Evolutionary conservation across 2,888 invertebrate species (phyloP).

Genomic region (Dasypolia templi): DNA sequence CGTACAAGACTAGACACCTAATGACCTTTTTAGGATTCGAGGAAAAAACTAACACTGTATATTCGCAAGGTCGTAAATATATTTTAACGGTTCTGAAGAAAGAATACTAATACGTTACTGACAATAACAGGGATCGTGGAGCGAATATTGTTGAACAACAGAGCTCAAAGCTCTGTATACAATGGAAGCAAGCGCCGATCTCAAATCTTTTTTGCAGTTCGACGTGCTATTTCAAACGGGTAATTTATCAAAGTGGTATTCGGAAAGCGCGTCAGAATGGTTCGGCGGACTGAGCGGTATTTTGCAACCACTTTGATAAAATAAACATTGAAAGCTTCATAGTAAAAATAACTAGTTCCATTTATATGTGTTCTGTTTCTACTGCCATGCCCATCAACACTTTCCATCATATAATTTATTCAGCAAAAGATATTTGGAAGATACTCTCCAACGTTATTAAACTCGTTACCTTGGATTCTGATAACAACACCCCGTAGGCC

Average conservation of each 20-base stretch:
- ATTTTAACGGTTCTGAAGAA: conserved; percentile 43
- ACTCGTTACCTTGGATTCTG: conserved; percentile 29
- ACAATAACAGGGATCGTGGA: conserved; percentile 29
- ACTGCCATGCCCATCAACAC: not conserved
- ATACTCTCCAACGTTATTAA: conserved; percentile 22
- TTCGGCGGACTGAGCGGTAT: conserved; percentile 11
- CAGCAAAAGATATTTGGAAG: not conserved
- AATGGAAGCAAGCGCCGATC: conserved; percentile 20
- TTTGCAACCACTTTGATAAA: conserved; percentile 3
- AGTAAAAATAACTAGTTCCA: not conserved
- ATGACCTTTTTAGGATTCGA: conserved; percentile 68
- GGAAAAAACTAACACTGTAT: conserved; percentile 55
- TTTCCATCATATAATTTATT: conserved; percentile 25
- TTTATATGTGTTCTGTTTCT: conserved; percentile 5
- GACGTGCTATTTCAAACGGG: conserved; percentile 43
- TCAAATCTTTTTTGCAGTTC: conserved; percentile 30
- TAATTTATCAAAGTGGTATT: conserved; percentile 50
- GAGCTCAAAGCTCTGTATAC: not conserved
- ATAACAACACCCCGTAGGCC: conserved; percentile 44
- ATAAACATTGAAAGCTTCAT: conserved; percentile 24
- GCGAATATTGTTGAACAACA: conserved; percentile 32
- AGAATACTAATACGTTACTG: conserved; percentile 53
- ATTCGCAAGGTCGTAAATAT: conserved; percentile 60
- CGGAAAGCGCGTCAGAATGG: conserved; percentile 20
- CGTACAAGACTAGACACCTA: conserved; percentile 61